phyloP scores from a whole-genome alignment of 2,113 vertebrate species.

The Delphinus delphis region DNA sequence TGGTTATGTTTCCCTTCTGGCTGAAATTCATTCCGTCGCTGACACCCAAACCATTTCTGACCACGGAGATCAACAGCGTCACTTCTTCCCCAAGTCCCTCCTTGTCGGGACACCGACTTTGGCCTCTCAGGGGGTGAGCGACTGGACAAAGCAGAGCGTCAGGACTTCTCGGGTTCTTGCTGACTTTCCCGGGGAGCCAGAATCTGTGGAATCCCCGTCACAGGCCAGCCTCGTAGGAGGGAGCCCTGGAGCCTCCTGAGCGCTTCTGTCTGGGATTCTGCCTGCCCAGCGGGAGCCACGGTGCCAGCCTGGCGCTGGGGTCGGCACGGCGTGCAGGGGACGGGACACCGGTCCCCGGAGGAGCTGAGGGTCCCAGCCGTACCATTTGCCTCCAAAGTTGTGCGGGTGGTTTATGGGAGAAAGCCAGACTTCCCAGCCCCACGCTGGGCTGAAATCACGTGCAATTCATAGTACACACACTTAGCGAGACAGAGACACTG shows the following conservation, averaged over 20 bases:
- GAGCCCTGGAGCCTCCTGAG: not conserved
- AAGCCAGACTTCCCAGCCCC: too few species aligned
- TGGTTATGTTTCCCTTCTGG: not conserved
- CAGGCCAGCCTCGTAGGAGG: not conserved
- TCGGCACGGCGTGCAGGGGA: accelerated
- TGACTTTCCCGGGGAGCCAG: accelerated
- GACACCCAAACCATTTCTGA: accelerated
- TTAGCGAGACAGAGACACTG: accelerated
- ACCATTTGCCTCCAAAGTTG: too few species aligned
- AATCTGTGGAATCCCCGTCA: not conserved
- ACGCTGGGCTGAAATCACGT: accelerated
- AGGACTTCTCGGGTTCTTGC: accelerated
- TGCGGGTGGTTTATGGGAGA: not conserved
- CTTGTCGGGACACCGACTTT: accelerated
- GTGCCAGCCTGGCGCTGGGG: not conserved
- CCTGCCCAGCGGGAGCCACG: accelerated
- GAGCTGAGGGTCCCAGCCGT: accelerated
- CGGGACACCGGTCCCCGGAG: accelerated
- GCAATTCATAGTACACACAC: accelerated
- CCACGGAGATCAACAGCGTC: accelerated
- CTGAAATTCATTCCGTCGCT: accelerated
- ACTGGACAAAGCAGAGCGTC: accelerated
- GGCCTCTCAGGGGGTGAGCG: not conserved
- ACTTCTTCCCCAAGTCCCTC: accelerated
- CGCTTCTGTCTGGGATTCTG: accelerated